phyloP scores from a whole-genome alignment of 2,113 vertebrate species.

The Taxidea taxus region DNA sequence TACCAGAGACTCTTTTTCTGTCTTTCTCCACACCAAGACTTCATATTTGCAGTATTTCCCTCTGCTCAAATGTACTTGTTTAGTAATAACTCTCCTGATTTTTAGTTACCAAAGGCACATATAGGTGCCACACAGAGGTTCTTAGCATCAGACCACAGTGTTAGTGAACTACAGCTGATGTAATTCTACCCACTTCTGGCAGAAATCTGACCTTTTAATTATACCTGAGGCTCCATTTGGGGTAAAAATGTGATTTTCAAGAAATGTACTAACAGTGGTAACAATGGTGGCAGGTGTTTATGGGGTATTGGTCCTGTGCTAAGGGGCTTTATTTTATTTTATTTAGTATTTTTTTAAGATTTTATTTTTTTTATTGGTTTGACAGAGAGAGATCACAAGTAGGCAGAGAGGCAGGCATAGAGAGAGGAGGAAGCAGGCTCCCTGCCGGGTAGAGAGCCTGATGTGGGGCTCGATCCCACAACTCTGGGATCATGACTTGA shows the following conservation, averaged over 20 bases:
- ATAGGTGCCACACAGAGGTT: neutral
- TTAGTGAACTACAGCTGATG: neutral
- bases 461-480: too few species aligned
- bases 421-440: too few species aligned
- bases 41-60: neutral
- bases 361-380: too few species aligned
- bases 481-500: too few species aligned
- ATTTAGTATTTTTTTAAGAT: too few species aligned
- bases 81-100: neutral
- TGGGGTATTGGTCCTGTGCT: neutral
- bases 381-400: too few species aligned
- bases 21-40: neutral
- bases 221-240: neutral
- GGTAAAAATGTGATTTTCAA: slow-evolving; percentile 47
- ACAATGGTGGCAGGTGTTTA: neutral
- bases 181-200: neutral
- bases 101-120: slow-evolving; percentile 11
- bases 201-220: slow-evolving; percentile 42
- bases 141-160: neutral
- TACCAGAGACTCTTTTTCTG: neutral
- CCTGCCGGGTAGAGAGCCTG: too few species aligned
- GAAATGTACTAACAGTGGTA: neutral
- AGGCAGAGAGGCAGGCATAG: too few species aligned
- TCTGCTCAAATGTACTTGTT: slow-evolving; percentile 11
- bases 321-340: slow-evolving; percentile 24